phyloP scores from a whole-genome alignment of 2,113 vertebrate species.

The Hypocryptadius cinnamomeus region DNA sequence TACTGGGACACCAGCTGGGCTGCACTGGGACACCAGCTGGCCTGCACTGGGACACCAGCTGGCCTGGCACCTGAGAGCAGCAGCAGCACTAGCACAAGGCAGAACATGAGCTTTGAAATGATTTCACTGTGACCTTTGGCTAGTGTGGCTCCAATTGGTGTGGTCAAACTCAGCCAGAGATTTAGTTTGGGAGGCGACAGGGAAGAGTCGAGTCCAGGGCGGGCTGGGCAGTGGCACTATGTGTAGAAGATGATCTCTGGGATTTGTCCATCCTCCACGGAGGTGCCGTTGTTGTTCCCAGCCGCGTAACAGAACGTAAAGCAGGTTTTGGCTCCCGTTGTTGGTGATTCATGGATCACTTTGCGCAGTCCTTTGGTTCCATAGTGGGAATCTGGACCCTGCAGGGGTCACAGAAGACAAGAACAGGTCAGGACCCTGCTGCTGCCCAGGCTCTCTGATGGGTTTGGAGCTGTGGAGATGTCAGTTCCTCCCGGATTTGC shows the following conservation, averaged over 20 bases:
- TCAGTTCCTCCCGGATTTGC: neutral
- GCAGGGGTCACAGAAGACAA: neutral
- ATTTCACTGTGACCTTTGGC: slow-evolving; percentile 51
- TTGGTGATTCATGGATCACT: slow-evolving; percentile 90
- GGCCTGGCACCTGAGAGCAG: neutral
- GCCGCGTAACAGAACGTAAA: slow-evolving; percentile 98
- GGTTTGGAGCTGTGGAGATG: neutral
- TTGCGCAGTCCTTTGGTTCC: slow-evolving; percentile 97
- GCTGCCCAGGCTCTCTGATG: neutral
- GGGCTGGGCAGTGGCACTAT: slow-evolving; percentile 66
- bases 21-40: neutral
- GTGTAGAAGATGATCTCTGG: slow-evolving; percentile 99
- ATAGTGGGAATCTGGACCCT: slow-evolving; percentile 96
- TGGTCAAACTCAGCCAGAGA: slow-evolving; percentile 31
- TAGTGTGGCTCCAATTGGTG: slow-evolving; percentile 26
- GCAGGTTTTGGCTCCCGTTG: slow-evolving; percentile 91
- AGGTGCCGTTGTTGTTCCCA: slow-evolving; percentile 97
- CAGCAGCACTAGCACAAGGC: slow-evolving; percentile 58
- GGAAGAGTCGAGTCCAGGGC: neutral
- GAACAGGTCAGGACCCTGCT: neutral
- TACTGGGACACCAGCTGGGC: neutral
- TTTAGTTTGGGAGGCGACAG: neutral
- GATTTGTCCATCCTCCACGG: slow-evolving; percentile 96
- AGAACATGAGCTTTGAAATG: slow-evolving; percentile 48
- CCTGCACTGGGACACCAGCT: neutral